Conservation (phyloP, 2,113 vertebrate species). For the Pachycephala philippinensis region DNA sequence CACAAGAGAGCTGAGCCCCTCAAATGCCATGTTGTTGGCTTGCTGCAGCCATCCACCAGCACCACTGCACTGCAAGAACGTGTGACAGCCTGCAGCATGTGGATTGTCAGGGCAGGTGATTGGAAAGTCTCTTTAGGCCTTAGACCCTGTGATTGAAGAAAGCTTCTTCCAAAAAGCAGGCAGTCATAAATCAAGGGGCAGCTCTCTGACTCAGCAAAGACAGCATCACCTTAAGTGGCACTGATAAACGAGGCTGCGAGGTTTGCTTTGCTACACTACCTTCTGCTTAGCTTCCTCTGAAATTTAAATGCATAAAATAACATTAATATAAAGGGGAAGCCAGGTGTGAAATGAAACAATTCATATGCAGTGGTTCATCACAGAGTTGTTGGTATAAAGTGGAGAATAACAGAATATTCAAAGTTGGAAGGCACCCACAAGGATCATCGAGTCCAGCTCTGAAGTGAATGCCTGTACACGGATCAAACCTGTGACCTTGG, state of each 20-base stretch:
- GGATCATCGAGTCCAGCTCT: too few relatives aligned
- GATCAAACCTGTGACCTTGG: not conserved
- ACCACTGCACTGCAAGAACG: not conserved
- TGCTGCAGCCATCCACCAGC: not conserved
- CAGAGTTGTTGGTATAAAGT: not conserved
- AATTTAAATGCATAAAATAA: not conserved
- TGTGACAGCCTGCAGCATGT: not conserved
- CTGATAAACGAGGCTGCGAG: not conserved
- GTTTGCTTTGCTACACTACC: not conserved
- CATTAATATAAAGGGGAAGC: not conserved
- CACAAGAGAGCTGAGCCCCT: not conserved
- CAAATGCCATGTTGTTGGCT: not conserved
- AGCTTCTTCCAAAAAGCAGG: not conserved
- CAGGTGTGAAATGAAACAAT: constrained; percentile 26
- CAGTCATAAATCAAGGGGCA: not conserved
- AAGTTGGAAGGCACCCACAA: not conserved
- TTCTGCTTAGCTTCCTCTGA: not conserved
- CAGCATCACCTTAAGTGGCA: not conserved
- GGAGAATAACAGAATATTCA: not conserved
- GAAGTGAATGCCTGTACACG: not conserved
- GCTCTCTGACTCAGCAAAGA: constrained; percentile 5
- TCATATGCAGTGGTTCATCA: not conserved
- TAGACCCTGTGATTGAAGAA: not conserved
- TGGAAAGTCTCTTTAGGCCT: not conserved
- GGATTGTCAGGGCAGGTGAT: not conserved